Percentiles rank a stretch among this genome's conserved stretches.
phyloP scores from a whole-genome alignment of 2,113 vertebrate genomes.

The Cardinalis cardinalis region DNA sequence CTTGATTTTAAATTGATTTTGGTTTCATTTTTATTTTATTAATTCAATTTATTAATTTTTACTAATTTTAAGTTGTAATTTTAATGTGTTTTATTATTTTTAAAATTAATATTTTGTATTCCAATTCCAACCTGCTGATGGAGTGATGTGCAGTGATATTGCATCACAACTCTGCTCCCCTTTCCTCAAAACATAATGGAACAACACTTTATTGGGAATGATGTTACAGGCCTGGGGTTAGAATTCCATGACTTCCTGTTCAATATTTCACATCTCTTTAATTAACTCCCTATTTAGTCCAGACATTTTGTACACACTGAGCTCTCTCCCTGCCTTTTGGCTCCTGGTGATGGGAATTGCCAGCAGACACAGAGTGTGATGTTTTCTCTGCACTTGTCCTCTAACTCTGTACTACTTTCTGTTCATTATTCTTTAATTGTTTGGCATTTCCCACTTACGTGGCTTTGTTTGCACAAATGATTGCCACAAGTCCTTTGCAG shows the following conservation, averaged over 20 bases:
- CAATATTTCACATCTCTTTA: neutral
- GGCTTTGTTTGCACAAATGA: conserved; percentile 66
- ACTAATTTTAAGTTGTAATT: neutral
- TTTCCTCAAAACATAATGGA: neutral
- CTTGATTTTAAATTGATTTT: neutral
- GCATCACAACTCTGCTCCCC: neutral
- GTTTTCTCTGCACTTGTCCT: conserved; percentile 44
- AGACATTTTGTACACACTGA: neutral
- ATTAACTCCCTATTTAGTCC: neutral
- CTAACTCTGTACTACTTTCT: conserved; percentile 33
- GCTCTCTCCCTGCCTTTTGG: neutral
- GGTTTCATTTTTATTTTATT: neutral
- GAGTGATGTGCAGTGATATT: neutral
- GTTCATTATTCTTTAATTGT: conserved; percentile 68
- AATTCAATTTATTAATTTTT: too few species aligned
- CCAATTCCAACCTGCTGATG: neutral
- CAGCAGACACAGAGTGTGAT: neutral
- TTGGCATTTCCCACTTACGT: conserved; percentile 58
- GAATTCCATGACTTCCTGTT: neutral
- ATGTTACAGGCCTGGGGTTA: neutral
- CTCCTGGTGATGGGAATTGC: neutral
- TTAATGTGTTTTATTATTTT: neutral
- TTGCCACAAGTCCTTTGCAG: conserved; percentile 49
- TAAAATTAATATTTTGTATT: accelerated
- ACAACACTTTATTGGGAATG: neutral